Evolutionary conservation across 1,140 invertebrate genomes (phyloP).

Genomic region (Reticulitermes speratus): DNA sequence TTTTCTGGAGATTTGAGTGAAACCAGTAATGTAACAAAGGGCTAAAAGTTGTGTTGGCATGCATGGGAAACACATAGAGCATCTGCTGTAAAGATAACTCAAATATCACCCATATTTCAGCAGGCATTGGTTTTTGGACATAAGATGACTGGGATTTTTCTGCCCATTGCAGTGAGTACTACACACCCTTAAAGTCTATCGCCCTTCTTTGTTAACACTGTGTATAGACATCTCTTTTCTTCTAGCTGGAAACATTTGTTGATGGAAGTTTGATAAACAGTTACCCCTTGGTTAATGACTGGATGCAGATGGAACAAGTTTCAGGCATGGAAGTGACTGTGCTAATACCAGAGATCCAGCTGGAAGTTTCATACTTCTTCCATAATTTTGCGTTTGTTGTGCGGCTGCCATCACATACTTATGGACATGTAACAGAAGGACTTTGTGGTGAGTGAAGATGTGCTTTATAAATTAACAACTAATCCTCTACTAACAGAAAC

Average conservation of each 20-base stretch:
- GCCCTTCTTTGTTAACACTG: no score
- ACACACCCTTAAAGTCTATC: no score
- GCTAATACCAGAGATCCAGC: conserved; percentile 42
- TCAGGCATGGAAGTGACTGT: conserved; percentile 47
- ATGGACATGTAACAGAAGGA: conserved; percentile 70
- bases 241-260: conserved; percentile 34
- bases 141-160: no score
- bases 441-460: conserved; percentile 63
- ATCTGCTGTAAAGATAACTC: no score
- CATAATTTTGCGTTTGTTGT: conserved; percentile 55
- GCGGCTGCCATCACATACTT: conserved; percentile 66
- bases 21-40: no score
- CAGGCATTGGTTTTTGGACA: no score
- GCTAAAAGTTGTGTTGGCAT: no score
- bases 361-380: conserved; percentile 32
- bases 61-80: no score
- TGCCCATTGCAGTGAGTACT: no score
- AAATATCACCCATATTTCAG: no score
- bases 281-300: conserved; percentile 44
- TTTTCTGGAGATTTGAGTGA: no score
- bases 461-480: not conserved
- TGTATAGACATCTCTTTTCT: not conserved
- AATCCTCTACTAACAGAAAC: not conserved
- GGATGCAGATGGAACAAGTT: conserved; percentile 47
- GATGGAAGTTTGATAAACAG: conserved; percentile 44